phyloP scores from a whole-genome alignment of 2,113 vertebrate species.

The Odobenus rosmarus region DNA sequence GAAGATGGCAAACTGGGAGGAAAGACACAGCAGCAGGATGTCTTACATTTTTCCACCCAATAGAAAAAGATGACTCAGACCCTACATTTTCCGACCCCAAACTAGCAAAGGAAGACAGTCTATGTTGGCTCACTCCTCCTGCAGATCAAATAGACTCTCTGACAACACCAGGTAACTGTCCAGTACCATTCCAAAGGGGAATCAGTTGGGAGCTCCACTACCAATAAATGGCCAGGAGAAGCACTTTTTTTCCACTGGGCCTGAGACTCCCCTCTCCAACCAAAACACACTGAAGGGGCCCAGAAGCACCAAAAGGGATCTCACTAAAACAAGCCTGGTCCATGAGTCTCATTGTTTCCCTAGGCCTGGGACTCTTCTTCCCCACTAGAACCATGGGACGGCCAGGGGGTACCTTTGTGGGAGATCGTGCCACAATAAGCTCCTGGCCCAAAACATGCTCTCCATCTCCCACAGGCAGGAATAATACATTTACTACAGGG shows the following conservation, averaged over 20 bases:
- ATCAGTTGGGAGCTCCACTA: background rate
- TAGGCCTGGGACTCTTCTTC: background rate
- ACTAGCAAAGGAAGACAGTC: background rate
- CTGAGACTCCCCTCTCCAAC: background rate
- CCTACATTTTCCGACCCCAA: background rate
- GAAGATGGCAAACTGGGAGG: background rate
- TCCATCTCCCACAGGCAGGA: background rate
- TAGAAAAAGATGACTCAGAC: background rate
- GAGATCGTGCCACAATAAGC: background rate
- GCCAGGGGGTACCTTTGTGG: background rate
- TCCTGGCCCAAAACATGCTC: background rate
- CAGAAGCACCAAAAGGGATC: background rate
- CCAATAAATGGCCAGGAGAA: background rate
- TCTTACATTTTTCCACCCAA: background rate
- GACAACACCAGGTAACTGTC: background rate
- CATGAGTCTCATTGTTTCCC: background rate
- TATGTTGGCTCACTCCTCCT: background rate
- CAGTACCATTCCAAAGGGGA: background rate
- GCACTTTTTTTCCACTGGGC: background rate
- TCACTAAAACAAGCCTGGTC: background rate
- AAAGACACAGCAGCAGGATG: background rate
- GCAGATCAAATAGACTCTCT: background rate
- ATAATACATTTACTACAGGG: too few relatives aligned
- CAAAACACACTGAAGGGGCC: background rate
- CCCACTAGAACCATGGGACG: background rate